These are phyloP conservation scores for Melanogrammus aeglefinus DNA, from an alignment of 2,797 vertebrate genomes.

Conservation along the genomic window DNA sequence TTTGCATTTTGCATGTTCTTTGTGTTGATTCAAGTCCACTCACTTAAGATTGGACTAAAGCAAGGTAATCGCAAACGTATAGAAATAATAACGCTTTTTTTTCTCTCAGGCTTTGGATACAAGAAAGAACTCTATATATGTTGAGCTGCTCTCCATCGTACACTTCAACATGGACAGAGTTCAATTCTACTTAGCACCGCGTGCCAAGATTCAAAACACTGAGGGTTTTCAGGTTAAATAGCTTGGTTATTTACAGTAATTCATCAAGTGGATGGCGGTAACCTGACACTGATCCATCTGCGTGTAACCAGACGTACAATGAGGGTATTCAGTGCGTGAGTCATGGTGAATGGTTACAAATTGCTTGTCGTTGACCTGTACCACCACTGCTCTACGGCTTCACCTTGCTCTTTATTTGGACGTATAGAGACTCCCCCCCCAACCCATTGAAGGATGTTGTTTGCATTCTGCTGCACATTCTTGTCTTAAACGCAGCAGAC, in stretches of 20 bases:
- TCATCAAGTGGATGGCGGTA: slow-evolving; percentile 37
- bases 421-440: neutral
- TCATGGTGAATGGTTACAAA: slow-evolving; percentile 31
- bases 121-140: neutral
- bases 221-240: slow-evolving; percentile 18
- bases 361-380: slow-evolving; percentile 47
- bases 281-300: slow-evolving; percentile 37
- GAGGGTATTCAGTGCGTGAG: slow-evolving; percentile 36
- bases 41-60: neutral
- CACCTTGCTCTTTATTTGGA: slow-evolving; percentile 31
- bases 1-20: neutral
- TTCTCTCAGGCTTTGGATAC: neutral
- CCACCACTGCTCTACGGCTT: slow-evolving; percentile 25
- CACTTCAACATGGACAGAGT: neutral
- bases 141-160: neutral
- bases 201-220: slow-evolving; percentile 31
- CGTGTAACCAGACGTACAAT: slow-evolving; percentile 28
- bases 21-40: neutral
- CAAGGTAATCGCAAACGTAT: neutral
- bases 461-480: slow-evolving; percentile 58
- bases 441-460: slow-evolving; percentile 55
- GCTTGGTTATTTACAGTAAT: slow-evolving; percentile 20
- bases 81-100: neutral
- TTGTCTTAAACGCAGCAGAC: slow-evolving; percentile 15
- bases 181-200: neutral